Evolutionary conservation across 1,140 invertebrate genomes (phyloP).

Genomic region (Sogatella furcifera): DNA sequence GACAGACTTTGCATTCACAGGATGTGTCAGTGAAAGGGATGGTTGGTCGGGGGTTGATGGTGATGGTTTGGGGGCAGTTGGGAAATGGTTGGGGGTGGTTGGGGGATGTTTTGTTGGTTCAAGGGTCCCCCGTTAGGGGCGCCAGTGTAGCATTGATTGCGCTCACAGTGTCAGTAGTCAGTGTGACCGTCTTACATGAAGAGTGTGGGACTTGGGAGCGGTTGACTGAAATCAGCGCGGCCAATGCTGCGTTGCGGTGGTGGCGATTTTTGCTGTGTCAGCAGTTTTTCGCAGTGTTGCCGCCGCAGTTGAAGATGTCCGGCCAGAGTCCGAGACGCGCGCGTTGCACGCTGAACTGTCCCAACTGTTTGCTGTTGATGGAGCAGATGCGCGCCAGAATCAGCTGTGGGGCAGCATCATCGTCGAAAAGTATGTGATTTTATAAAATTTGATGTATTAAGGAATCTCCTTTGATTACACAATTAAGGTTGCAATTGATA

Average conservation of each 20-base stretch:
- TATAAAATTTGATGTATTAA: no score
- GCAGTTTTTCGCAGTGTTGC: no score
- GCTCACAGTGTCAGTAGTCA: neutral
- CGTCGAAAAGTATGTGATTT: no score
- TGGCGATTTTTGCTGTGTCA: slow-evolving; percentile 21
- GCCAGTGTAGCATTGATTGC: slow-evolving; percentile 14
- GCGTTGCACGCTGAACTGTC: slow-evolving; percentile 60
- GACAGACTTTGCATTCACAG: no score
- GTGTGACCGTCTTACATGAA: neutral
- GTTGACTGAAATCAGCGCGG: slow-evolving; percentile 20
- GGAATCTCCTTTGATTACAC: no score
- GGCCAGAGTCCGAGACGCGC: slow-evolving; percentile 55
- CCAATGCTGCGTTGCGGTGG: slow-evolving; percentile 31
- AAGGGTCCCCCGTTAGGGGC: slow-evolving; percentile 5
- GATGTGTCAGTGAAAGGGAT: no score
- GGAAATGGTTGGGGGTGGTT: neutral
- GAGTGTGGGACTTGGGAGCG: neutral
- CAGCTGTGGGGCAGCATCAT: no score
- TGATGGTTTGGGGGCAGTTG: no score
- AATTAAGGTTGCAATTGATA: no score
- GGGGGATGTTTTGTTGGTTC: neutral
- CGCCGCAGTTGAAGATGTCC: slow-evolving; percentile 10
- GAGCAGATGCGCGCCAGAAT: slow-evolving; percentile 54
- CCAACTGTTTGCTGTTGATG: slow-evolving; percentile 51
- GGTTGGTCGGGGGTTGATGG: no score